Evolutionary conservation across 1,140 invertebrate genomes (phyloP), one percentile per base, ranked within the genome.

Genomic region (Pogonomyrmex barbatus): DNA sequence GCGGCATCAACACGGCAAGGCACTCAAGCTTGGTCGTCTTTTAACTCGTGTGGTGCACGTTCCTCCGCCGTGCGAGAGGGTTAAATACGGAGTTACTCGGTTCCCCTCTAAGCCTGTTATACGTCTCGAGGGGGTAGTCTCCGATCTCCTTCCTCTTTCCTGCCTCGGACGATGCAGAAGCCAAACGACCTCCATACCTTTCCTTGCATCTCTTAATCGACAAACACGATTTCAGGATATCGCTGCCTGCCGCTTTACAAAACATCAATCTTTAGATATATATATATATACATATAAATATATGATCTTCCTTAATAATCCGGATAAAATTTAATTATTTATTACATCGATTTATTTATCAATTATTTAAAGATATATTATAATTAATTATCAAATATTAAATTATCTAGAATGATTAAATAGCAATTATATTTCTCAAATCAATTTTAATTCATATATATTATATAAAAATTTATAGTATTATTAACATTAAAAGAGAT

Each of bases 11-110:
- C 93, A 94, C 91, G 93, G 92, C 92, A 94, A 94, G 93, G 93
- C 94, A 94, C 94, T 94, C 93, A 94, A 92, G 91, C 91, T 92
- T 90, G 92, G 92, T 93, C 92, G 92, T 94, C 94, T 94, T 93
- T 94, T 93, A 93, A 93, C 91, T 93, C 91, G 90, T 91, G 89
- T 91, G 91, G 88, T 65, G 76, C 88, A 86, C 88, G 86, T 91
- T 90, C 82, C 87, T 91, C 87, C 88, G 87, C 54, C 85, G 84
- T 90, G 85, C 83, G 90, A 91, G 85, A 91, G 91, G 91, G 88
- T 91, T 91, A 91, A 92, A 91, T 91, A 86, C 87, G 79, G 87
- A 91, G 88, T 88, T 90, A 91, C 87, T 77, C 81, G 82, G 75
- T 87, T 83, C 76, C 73, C 85, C 77, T 88, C 89, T 92, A 92